Percentiles rank a stretch among this genome's conserved stretches.
Conservation (phyloP, 2,888 invertebrate species). For the Ecliptopera silaceata region DNA sequence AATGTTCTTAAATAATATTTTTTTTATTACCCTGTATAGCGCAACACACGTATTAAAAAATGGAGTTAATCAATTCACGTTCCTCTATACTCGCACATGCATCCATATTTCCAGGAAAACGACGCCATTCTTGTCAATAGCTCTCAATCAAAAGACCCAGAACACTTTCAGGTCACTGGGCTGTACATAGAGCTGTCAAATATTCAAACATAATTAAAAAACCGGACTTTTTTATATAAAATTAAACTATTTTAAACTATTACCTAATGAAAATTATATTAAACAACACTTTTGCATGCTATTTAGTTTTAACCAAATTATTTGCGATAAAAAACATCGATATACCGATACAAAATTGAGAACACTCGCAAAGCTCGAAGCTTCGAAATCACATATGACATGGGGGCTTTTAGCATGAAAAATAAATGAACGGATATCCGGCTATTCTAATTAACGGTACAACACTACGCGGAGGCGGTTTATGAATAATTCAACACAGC, state of each 20-base stretch:
- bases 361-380: too few relatives aligned
- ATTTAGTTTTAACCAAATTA: too few relatives aligned
- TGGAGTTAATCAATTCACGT: constrained; percentile 2
- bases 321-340: too few relatives aligned
- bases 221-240: not conserved
- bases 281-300: too few relatives aligned
- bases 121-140: constrained; percentile 47
- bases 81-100: not conserved
- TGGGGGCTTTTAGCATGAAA: not conserved
- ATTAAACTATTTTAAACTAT: too few relatives aligned
- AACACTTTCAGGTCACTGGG: constrained; percentile 51
- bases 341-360: too few relatives aligned
- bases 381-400: too few relatives aligned
- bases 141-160: constrained; percentile 45
- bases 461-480: constrained; percentile 45
- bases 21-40: too few relatives aligned
- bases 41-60: too few relatives aligned
- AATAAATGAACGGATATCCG: not conserved
- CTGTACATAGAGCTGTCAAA: constrained; percentile 21
- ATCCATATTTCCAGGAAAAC: constrained; percentile 28
- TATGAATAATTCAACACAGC: constrained; percentile 74
- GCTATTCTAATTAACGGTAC: constrained; percentile 25
- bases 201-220: not conserved
- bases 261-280: too few relatives aligned
- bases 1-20: not conserved